Conservation (phyloP, 2,113 vertebrate genomes). For the Nasalis larvatus region DNA sequence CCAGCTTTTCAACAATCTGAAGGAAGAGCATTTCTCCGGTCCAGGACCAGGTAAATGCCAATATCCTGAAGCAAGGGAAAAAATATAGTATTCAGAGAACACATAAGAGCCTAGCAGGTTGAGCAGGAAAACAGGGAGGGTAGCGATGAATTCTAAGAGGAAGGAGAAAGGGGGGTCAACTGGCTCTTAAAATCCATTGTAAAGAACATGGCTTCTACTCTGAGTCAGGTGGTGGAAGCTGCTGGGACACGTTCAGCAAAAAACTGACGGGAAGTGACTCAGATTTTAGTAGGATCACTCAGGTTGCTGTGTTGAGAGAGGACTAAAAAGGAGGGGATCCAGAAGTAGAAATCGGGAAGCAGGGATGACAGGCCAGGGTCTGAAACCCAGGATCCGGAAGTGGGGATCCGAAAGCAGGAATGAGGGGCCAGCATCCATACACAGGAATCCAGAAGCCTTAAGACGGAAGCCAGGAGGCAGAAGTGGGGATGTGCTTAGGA, state of each 20-base stretch:
- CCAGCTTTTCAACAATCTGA: accelerated
- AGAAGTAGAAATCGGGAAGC: too few species aligned
- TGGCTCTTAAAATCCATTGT: accelerated
- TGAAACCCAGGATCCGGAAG: too few species aligned
- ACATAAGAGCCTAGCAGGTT: neutral
- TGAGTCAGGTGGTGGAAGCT: too few species aligned
- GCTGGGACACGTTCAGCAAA: neutral
- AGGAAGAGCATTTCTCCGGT: neutral
- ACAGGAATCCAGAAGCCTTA: too few species aligned
- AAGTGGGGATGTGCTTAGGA: neutral
- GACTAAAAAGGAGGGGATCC: accelerated
- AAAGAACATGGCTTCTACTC: neutral
- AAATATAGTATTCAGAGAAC: neutral
- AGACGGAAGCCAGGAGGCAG: too few species aligned
- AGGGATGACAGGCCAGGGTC: too few species aligned
- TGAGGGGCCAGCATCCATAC: too few species aligned
- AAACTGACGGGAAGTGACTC: neutral
- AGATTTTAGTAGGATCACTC: neutral
- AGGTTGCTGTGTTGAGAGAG: too few species aligned
- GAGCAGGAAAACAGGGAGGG: neutral
- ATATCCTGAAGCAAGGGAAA: neutral
- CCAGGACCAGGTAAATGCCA: neutral
- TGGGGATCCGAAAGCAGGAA: too few species aligned
- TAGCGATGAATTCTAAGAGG: too few species aligned
- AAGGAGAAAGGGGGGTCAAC: too few species aligned